A percentile compares a stretch with the other conserved stretches of the same genome.
Conservation (phyloP, 2,113 vertebrate genomes). For the Peromyscus leucopus region DNA sequence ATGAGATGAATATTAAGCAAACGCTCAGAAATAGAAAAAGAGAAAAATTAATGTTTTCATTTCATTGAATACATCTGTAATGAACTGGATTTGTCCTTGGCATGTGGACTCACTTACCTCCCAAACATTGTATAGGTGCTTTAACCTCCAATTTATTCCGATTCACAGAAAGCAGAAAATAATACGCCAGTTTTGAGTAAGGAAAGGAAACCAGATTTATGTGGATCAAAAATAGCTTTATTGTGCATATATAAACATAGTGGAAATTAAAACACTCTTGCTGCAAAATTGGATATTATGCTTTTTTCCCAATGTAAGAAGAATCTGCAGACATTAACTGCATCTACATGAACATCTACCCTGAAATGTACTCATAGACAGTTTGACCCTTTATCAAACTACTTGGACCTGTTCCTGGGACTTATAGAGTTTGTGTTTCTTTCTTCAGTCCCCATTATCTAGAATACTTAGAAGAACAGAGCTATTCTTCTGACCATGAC, state of each 20-base stretch:
- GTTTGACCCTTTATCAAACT: not conserved
- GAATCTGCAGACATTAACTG: not conserved
- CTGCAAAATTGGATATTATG: not conserved
- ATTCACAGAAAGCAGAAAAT: constrained; percentile 46
- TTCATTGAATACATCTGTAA: constrained; percentile 15
- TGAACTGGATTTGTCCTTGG: constrained; percentile 21
- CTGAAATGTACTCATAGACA: not conserved
- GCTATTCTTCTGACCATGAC: not conserved
- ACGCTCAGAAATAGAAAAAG: constrained; percentile 60
- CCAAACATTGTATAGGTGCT: constrained; percentile 11
- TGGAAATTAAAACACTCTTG: constrained; percentile 26
- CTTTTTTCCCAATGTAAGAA: not conserved
- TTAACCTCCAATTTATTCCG: constrained; percentile 22
- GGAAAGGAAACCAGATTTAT: not conserved
- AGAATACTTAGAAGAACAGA: not conserved
- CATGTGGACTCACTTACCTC: constrained; percentile 41
- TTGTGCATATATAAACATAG: not conserved
- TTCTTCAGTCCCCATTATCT: not conserved
- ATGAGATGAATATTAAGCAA: constrained; percentile 20
- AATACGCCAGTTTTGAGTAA: not conserved
- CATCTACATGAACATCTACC: not conserved
- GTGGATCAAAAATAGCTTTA: constrained; percentile 23
- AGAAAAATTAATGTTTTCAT: constrained; percentile 48
- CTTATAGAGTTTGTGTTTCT: not conserved
- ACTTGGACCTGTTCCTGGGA: not conserved